These are phyloP conservation scores for Melanchra persicariae DNA, from an alignment of 2,888 invertebrate species.

Conservation along the genomic window DNA sequence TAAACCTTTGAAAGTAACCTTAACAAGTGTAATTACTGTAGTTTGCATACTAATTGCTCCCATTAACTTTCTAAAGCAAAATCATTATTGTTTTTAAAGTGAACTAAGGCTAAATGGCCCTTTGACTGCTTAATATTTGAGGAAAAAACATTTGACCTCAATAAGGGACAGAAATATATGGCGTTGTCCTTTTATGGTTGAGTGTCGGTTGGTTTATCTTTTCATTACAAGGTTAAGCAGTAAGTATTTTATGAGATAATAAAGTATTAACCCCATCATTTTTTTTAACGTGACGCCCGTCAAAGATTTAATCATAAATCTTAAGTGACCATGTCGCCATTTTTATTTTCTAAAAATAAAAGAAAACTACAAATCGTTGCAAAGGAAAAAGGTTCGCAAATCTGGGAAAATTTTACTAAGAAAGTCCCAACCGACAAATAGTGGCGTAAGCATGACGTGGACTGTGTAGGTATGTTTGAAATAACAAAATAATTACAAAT, in stretches of 20 bases:
- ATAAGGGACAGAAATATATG: neutral
- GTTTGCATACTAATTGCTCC: slow-evolving; percentile 52
- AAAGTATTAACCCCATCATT: slow-evolving; percentile 15
- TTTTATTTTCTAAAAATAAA: neutral
- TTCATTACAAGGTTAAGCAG: slow-evolving; percentile 17
- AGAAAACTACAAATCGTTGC: neutral
- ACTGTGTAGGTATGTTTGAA: neutral
- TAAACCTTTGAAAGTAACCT: slow-evolving; percentile 36
- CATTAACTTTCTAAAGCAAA: slow-evolving; percentile 57
- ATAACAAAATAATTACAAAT: slow-evolving; percentile 17
- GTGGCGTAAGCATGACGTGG: neutral
- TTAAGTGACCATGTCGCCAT: neutral
- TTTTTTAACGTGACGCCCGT: neutral
- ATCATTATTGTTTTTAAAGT: slow-evolving; percentile 40
- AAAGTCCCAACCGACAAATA: neutral
- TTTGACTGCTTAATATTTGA: slow-evolving; percentile 34
- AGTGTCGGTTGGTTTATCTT: slow-evolving; percentile 1
- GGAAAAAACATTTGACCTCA: slow-evolving; percentile 21
- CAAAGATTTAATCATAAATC: slow-evolving; percentile 28
- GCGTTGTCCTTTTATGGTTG: neutral
- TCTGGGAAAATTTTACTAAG: neutral
- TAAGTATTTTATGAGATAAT: slow-evolving; percentile 41
- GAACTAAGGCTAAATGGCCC: slow-evolving; percentile 35
- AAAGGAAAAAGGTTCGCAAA: neutral
- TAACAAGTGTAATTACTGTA: slow-evolving; percentile 45